These are phyloP conservation scores for Macrochelys suwanniensis DNA, from an alignment of 2,797 vertebrate genomes.

Conservation along the genomic window DNA sequence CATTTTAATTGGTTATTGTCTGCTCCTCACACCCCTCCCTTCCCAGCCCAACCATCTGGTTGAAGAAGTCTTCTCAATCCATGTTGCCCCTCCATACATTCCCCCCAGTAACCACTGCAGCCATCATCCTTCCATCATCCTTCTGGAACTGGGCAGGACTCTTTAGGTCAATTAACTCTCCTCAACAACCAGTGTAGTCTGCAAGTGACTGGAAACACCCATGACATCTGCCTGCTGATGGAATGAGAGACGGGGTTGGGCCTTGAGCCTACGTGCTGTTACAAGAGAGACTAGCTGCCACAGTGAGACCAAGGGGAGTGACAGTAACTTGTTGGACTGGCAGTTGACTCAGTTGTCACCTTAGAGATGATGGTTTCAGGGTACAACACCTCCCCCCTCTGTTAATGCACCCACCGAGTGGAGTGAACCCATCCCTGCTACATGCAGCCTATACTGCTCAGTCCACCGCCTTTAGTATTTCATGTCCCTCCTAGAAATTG, in stretches of 20 bases:
- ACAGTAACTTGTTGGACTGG: not conserved
- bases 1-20: not conserved
- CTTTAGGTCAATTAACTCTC: not conserved
- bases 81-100: not conserved
- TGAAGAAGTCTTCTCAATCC: not conserved
- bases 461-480: not conserved
- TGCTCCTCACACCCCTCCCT: not conserved
- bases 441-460: constrained; percentile 24
- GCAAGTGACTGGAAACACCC: not conserved
- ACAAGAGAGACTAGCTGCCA: constrained; percentile 39
- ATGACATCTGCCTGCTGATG: not conserved
- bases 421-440: not conserved
- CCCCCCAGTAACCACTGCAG: not conserved
- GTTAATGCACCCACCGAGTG: fast-evolving
- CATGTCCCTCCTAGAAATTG: not conserved
- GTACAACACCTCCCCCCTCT: constrained; percentile 17
- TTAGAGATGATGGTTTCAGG: not conserved
- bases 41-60: not conserved
- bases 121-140: not conserved
- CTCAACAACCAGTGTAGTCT: not conserved
- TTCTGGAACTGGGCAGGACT: not conserved
- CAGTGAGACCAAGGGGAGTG: not conserved
- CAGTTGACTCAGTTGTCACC: constrained; percentile 41
- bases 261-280: constrained; percentile 16
- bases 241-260: constrained; percentile 6